Base-by-base conservation (phyloP, 2,888 invertebrate species). In the Hyles lineata region DNA sequence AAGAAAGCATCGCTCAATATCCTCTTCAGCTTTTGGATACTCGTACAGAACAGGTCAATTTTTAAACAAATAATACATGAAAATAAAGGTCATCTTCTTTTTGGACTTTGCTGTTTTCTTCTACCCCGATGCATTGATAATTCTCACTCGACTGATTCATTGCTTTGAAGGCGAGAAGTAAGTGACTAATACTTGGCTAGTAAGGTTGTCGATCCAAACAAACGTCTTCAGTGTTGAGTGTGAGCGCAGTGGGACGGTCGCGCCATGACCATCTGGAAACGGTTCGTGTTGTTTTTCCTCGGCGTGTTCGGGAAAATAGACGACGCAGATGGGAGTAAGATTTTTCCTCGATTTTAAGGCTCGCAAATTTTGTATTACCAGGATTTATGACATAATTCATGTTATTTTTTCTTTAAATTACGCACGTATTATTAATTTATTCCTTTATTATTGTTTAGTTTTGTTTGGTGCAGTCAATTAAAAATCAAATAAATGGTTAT, bases 311-410 rank as follows among this genome's bases (percentile, higher is more conserved):
- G 79, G 75, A 75, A 75, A 7, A 77, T 81, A 25, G 76, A 81
- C 19, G 77, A 82, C 50, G 82, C 78, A 0, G 70, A 78, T 62
- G 79, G 84, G 43, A 82, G 86, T 86, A 73, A 86, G 85, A 74
- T n/a, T 43, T 43, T 43, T 43, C 43, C 43, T 43, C 43, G 11
- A 15, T 43, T 59, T 52, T 9, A 50, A 21, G 9, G 3, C 15
- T 62, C 15, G 55, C n/a, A 7, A 58, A 29, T 8, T 11, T 6
- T 19, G 8, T 32, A 19, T 17, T 55, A 21, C 15, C 11, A 15
- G 7, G 8, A 11, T 43, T 43, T 43, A 43, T 43, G 43, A 15
- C 43, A 43, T 43, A 43, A 15, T 2, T 11, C 43, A 1, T 15
- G 43, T 43, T 3, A 43, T 43, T 43, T 2, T 43, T 43, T 43